phyloP scores from a whole-genome alignment of 2,113 vertebrate species.

The Tupaia tana region DNA sequence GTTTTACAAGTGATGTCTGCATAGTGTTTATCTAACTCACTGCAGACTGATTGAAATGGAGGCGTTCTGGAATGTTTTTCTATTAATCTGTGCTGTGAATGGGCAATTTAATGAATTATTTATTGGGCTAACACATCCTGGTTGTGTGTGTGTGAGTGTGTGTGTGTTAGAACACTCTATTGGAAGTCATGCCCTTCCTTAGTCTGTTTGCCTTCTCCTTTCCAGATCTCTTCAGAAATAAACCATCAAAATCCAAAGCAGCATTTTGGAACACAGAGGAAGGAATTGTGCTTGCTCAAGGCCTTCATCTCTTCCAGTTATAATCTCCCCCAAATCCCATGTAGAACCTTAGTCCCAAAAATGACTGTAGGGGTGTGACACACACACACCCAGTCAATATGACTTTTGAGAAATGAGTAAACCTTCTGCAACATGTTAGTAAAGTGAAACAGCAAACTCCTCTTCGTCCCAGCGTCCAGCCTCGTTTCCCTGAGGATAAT shows the following conservation, averaged over 20 bases:
- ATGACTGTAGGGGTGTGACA: background rate
- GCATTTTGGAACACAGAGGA: background rate
- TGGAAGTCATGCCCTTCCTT: slow-evolving; percentile 58
- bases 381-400: background rate
- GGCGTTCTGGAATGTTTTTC: slow-evolving; percentile 63
- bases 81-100: slow-evolving; percentile 68
- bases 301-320: slow-evolving; percentile 24
- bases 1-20: slow-evolving; percentile 21
- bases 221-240: slow-evolving; percentile 56
- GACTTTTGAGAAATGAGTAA: slow-evolving; percentile 30
- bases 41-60: slow-evolving; percentile 29
- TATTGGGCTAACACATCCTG: slow-evolving; percentile 31
- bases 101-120: slow-evolving; percentile 54
- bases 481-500: background rate
- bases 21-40: slow-evolving; percentile 44
- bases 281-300: background rate
- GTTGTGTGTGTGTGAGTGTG: background rate
- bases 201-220: slow-evolving; percentile 77
- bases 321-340: slow-evolving; percentile 53
- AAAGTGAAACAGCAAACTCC: background rate
- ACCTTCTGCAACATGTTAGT: background rate
- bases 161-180: slow-evolving; percentile 15
- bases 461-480: background rate
- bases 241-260: slow-evolving; percentile 52
- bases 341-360: slow-evolving; percentile 56